Evolutionary conservation across 2,888 invertebrate genomes (phyloP).

Genomic region (Aproaerema taeniolella): DNA sequence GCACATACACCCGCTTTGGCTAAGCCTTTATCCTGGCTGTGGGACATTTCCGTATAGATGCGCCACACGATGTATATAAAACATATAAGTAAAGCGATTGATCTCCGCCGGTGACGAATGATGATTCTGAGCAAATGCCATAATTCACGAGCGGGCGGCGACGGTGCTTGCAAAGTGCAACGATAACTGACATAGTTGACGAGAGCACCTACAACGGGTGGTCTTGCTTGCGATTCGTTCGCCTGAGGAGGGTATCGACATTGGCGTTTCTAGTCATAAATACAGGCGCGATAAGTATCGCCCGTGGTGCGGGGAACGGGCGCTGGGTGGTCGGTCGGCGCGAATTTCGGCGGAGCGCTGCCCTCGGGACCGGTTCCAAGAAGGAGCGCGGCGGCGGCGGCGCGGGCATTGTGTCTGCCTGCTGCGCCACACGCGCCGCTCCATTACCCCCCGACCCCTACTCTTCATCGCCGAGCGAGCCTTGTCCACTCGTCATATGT

Average conservation of each 20-base stretch:
- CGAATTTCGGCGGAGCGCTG: slow-evolving; percentile 71
- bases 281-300: slow-evolving; percentile 69
- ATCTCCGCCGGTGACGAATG: slow-evolving; percentile 2
- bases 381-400: slow-evolving; percentile 41
- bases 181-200: slow-evolving; percentile 32
- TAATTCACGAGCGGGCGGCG: slow-evolving; percentile 2
- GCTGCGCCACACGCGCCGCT: slow-evolving; percentile 58
- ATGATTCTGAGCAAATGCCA: slow-evolving; percentile 1
- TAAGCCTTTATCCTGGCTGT: not conserved
- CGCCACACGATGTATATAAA: not conserved
- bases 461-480: slow-evolving; percentile 14
- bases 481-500: slow-evolving; percentile 11
- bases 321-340: slow-evolving; percentile 62
- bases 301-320: slow-evolving; percentile 30
- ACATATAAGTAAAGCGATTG: not conserved
- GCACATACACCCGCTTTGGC: slow-evolving; percentile 12
- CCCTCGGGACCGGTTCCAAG: slow-evolving; percentile 66
- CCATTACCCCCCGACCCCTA: slow-evolving; percentile 33
- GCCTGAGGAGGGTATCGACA: slow-evolving; percentile 39
- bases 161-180: slow-evolving; percentile 2
- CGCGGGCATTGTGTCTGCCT: slow-evolving; percentile 69
- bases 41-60: slow-evolving; percentile 1
- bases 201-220: slow-evolving; percentile 46
- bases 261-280: slow-evolving; percentile 68
- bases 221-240: slow-evolving; percentile 49